A percentile compares a stretch with the other conserved stretches of the same genome.
phyloP scores from a whole-genome alignment of 2,888 invertebrate genomes.

The Morpho helenor region DNA sequence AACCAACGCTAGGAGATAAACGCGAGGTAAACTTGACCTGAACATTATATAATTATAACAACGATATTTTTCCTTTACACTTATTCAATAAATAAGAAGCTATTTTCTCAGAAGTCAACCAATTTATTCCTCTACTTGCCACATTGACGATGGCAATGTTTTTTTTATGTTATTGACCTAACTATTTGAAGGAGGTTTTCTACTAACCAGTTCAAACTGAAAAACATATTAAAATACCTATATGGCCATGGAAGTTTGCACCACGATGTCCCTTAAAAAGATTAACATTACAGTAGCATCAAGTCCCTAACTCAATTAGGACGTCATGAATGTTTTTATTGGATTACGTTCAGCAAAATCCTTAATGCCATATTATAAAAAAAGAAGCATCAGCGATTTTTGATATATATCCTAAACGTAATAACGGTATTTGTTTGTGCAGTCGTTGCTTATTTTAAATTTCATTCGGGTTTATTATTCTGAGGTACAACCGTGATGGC shows the following conservation, averaged over 20 bases:
- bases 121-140: no score
- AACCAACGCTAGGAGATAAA: no score
- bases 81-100: no score
- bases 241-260: constrained; percentile 3
- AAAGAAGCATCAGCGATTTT: constrained; percentile 3
- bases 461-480: neutral
- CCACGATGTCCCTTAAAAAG: constrained; percentile 21
- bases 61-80: no score
- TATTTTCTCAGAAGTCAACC: no score
- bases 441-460: neutral
- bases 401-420: neutral
- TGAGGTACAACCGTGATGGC: neutral
- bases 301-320: constrained; percentile 26
- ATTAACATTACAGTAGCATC: constrained; percentile 24
- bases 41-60: no score
- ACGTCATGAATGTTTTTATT: constrained; percentile 23
- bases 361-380: constrained; percentile 15
- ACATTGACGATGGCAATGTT: no score
- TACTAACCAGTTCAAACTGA: constrained; percentile 2
- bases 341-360: constrained; percentile 22
- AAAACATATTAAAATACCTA: neutral
- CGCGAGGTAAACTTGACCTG: no score
- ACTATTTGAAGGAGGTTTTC: neutral
- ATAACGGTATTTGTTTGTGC: no score
- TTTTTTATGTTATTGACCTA: no score